These are phyloP conservation scores for Chiridota heheva DNA, from an alignment of 35 echinoderm and acorn worm genomes.

Conservation along the genomic window DNA sequence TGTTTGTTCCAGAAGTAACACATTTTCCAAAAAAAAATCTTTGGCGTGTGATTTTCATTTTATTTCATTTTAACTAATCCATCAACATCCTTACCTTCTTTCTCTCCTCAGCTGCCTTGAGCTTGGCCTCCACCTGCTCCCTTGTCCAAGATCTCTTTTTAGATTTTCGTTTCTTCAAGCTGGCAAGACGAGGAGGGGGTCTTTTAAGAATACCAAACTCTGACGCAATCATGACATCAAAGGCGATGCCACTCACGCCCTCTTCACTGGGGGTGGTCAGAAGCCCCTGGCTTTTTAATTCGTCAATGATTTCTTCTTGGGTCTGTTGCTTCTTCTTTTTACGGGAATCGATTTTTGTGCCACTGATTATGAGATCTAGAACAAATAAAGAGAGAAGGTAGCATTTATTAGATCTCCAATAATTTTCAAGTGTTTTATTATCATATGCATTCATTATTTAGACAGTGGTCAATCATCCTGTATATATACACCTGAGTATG, in stretches of 20 bases:
- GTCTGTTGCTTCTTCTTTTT: slow-evolving; percentile 58
- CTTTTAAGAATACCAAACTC: slow-evolving; percentile 69
- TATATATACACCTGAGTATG: slow-evolving; percentile 6
- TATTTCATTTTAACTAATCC: no score
- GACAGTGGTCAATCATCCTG: neutral
- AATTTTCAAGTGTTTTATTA: neutral
- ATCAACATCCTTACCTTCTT: slow-evolving; percentile 83
- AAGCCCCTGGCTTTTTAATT: slow-evolving; percentile 78
- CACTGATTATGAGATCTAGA: slow-evolving; percentile 65
- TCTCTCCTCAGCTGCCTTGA: slow-evolving; percentile 89
- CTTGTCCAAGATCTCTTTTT: slow-evolving; percentile 78
- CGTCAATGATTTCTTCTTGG: slow-evolving; percentile 59
- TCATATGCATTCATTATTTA: neutral
- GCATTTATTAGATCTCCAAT: neutral
- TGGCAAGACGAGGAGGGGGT: slow-evolving; percentile 86
- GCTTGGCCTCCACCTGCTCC: slow-evolving; percentile 87
- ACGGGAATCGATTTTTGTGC: slow-evolving; percentile 65
- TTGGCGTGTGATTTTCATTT: no score
- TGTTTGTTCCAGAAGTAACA: neutral
- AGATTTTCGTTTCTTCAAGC: slow-evolving; percentile 88
- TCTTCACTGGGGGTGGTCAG: slow-evolving; percentile 45
- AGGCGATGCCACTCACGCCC: slow-evolving; percentile 65
- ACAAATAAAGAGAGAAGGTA: neutral
- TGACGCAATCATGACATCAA: slow-evolving; percentile 86
- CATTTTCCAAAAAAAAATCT: no score